Base-by-base conservation (phyloP, 2,797 vertebrate genomes). In the Xenops minutus region DNA sequence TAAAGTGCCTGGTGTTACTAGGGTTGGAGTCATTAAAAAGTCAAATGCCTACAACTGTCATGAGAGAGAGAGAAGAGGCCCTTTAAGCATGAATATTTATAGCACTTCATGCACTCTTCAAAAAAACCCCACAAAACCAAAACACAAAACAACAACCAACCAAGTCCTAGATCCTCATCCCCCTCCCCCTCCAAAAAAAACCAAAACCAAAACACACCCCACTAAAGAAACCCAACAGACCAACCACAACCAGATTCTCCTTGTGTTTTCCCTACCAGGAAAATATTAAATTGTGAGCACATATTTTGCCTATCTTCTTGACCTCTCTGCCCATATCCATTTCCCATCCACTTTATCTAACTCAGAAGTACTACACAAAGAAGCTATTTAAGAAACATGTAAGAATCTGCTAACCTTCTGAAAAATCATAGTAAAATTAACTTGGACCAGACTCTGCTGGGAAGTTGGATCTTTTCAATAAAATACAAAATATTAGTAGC, bases 161-260 rank as follows among this genome's bases (percentile, higher is more conserved):
- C 13, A 63, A 69, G 0, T 1, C 32, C 37, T 36, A 64, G 19
- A 12, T 12, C 7, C 14, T 15, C 24, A 49, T 49, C 12, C 4
- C 11, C 9, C 3, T 19, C 18, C 16, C 51, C 26, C 51, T 19
- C 17, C 12, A n/a, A 3, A 15, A 43, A 32, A 32, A 44, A 44
- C 8, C 19, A 46, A 46, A 46, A 23, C 10, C 36, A 11, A 32
- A 69, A 49, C 23, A 66, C 27, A 71, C 3, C 30, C 12, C 11
- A 66, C 8, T 7, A 76, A 48, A 58, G 52, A 49, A 41, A 9
- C 1, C 8, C 15, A 34, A 54, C 5, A 39, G 61, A 72, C 5
- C 14, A 75, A 63, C 10, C 7, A 9, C 14, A 59, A 21, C 19
- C 16, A 44, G 11, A 14, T 48, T 48, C 46, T 85, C 34, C 10